Evolutionary conservation across 2,888 invertebrate species (phyloP).

Genomic region (Hecatera dysodea): DNA sequence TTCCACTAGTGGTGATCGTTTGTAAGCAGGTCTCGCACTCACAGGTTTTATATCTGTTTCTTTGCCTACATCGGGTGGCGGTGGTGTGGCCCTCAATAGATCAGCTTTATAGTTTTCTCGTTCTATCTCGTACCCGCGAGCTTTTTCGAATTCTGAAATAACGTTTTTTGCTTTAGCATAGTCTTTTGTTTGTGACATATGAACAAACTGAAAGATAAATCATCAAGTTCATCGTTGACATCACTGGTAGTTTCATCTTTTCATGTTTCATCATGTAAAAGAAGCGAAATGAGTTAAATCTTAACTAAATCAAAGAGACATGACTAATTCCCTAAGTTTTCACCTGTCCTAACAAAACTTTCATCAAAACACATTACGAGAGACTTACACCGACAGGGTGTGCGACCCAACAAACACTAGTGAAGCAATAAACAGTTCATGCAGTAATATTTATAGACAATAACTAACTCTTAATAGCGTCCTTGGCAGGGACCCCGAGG

Average conservation of each 20-base stretch:
- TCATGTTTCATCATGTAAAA: background rate
- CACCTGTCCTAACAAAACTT: conserved; percentile 30
- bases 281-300: background rate
- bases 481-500: conserved; percentile 88
- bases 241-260: too few species aligned
- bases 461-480: conserved; percentile 91
- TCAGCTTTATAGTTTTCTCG: conserved; percentile 90
- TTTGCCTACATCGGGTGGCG: conserved; percentile 72
- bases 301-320: background rate
- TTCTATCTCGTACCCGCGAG: conserved; percentile 93
- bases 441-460: conserved; percentile 60
- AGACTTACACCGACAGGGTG: conserved; percentile 41
- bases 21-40: conserved; percentile 37
- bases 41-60: conserved; percentile 70
- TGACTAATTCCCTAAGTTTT: conserved; percentile 1
- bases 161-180: conserved; percentile 24
- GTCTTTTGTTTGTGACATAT: background rate
- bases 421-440: conserved; percentile 62
- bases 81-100: conserved; percentile 74
- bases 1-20: conserved; percentile 63
- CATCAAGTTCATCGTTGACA: background rate
- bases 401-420: conserved; percentile 54
- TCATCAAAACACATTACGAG: conserved; percentile 26
- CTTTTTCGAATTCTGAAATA: conserved; percentile 91
- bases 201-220: background rate